Percentiles rank a stretch among this genome's conserved stretches.
These are phyloP conservation scores for Carabus problematicus DNA, from an alignment of 2,888 invertebrate genomes.

Conservation along the genomic window DNA sequence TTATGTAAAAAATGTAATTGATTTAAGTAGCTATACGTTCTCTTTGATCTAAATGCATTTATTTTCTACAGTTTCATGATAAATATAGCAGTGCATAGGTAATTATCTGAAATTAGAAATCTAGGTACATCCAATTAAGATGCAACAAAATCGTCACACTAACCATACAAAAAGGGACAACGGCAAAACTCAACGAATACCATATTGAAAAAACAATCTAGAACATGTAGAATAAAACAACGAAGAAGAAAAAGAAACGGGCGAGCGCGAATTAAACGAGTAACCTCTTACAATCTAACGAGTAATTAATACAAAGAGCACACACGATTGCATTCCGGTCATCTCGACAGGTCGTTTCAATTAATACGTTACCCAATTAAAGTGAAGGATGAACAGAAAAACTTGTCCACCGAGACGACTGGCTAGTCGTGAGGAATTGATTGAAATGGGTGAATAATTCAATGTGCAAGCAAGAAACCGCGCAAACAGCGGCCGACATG, in stretches of 20 bases:
- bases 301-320: slow-evolving; percentile 26
- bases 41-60: too few species aligned
- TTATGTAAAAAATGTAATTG: too few species aligned
- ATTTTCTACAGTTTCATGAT: too few species aligned
- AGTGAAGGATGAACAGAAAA: slow-evolving; percentile 22
- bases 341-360: slow-evolving; percentile 28
- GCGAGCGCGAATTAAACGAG: too few species aligned
- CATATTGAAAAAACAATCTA: too few species aligned
- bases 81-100: too few species aligned
- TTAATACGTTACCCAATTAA: slow-evolving; percentile 36
- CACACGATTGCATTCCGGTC: slow-evolving; percentile 3
- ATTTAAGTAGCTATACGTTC: too few species aligned
- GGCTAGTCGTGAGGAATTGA: slow-evolving; percentile 18
- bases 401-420: neutral
- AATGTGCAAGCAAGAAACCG: slow-evolving; percentile 7
- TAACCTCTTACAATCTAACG: slow-evolving; percentile 14
- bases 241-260: too few species aligned
- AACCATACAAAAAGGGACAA: neutral
- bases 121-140: slow-evolving; percentile 2
- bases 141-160: neutral
- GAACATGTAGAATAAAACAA: too few species aligned
- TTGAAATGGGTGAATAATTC: slow-evolving; percentile 25
- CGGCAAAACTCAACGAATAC: too few species aligned
- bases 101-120: slow-evolving; percentile 5
- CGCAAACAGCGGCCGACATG: neutral